Evolutionary conservation across 92 coral and sea anemone genomes (phyloP).

Genomic region (Pocillopora grandis): DNA sequence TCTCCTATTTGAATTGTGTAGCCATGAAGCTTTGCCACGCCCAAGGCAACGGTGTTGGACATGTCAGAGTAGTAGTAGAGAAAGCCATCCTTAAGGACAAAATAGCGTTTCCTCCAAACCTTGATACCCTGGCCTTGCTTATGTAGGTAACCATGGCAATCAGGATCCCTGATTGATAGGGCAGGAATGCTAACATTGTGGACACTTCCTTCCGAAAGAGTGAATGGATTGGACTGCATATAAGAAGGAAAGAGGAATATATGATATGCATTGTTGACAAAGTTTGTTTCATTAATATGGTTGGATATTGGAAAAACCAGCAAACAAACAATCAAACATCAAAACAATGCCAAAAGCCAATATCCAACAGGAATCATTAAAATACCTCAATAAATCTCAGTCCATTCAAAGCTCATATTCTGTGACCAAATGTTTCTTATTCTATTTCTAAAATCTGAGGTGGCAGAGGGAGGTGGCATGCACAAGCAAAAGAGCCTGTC

Average conservation of each 20-base stretch:
- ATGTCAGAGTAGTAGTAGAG: slow-evolving; percentile 94
- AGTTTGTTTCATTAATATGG: too few relatives aligned
- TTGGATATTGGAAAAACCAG: too few relatives aligned
- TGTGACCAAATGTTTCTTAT: too few relatives aligned
- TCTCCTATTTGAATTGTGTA: slow-evolving; percentile 67
- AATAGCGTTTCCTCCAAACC: slow-evolving; percentile 91
- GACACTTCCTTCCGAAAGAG: slow-evolving; percentile 80
- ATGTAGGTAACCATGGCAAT: slow-evolving; percentile 96
- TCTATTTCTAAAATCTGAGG: too few relatives aligned
- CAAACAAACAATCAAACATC: too few relatives aligned
- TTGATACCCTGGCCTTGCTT: slow-evolving; percentile 78
- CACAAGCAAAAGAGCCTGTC: too few relatives aligned
- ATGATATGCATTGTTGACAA: not conserved
- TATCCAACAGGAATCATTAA: too few relatives aligned
- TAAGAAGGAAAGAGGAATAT: not conserved
- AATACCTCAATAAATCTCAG: too few relatives aligned
- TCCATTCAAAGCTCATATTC: too few relatives aligned
- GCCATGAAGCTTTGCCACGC: slow-evolving; percentile 89
- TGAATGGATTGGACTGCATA: slow-evolving; percentile 55
- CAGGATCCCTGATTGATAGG: slow-evolving; percentile 94
- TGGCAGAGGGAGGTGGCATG: too few relatives aligned
- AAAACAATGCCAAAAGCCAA: too few relatives aligned
- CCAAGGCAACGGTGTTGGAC: slow-evolving; percentile 92
- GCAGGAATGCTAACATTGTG: slow-evolving; percentile 99
- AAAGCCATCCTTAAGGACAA: slow-evolving; percentile 95